Percentiles rank a stretch among this genome's conserved stretches.
These are phyloP conservation scores for Apistogramma diplotaenia DNA, from an alignment of 2,113 vertebrate genomes.

Conservation along the genomic window DNA sequence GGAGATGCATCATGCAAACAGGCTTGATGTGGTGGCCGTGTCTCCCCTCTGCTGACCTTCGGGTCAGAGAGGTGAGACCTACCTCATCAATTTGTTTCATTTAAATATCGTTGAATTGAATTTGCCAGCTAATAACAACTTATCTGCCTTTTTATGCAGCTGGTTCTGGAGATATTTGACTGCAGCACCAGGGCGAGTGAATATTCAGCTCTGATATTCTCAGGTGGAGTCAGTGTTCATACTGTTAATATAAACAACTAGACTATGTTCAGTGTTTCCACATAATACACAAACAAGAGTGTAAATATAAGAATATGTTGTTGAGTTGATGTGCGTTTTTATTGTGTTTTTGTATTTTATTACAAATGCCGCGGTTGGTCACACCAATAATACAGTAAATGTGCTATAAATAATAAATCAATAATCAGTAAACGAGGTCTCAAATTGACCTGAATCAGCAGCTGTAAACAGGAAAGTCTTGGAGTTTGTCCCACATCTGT, in stretches of 20 bases:
- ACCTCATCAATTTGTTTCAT: not conserved
- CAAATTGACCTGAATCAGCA: not conserved
- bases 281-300: too few species aligned
- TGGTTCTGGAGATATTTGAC: too few species aligned
- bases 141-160: not conserved
- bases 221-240: too few species aligned
- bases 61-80: not conserved
- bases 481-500: not conserved
- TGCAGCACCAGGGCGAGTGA: too few species aligned
- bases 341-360: too few species aligned
- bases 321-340: too few species aligned
- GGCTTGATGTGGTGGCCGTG: not conserved
- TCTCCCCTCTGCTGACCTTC: slow-evolving; percentile 31
- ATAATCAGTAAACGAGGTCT: not conserved
- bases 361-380: too few species aligned
- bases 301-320: too few species aligned
- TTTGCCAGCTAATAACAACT: not conserved
- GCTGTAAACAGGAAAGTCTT: not conserved
- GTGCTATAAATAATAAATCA: not conserved
- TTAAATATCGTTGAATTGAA: not conserved
- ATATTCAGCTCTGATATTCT: too few species aligned
- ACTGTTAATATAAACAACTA: too few species aligned
- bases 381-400: too few species aligned
- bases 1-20: not conserved
- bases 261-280: too few species aligned